phyloP scores from a whole-genome alignment of 2,113 vertebrate genomes.

The Psettodes erumei region DNA sequence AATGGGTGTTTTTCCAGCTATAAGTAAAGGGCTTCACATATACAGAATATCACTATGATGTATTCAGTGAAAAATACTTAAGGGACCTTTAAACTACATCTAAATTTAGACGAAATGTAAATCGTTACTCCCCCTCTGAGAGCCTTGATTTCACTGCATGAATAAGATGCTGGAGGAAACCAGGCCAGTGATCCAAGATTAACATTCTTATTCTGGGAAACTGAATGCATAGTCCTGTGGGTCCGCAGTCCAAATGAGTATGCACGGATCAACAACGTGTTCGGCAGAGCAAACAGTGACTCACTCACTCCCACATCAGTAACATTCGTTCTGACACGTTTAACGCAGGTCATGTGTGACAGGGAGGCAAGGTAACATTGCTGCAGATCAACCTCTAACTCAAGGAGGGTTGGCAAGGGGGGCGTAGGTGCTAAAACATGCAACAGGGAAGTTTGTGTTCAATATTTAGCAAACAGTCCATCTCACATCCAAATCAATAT shows the following conservation, averaged over 20 bases:
- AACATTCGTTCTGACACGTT: conserved; percentile 29
- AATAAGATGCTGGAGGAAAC: conserved; percentile 36
- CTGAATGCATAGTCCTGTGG: conserved; percentile 33
- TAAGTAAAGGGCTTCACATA: background rate
- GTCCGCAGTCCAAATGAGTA: conserved; percentile 34
- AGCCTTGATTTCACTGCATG: background rate
- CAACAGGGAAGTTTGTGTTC: conserved; percentile 1
- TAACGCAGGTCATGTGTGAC: conserved; percentile 9
- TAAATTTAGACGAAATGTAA: conserved; percentile 44
- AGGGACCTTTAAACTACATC: conserved; percentile 27
- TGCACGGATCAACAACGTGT: conserved; percentile 31
- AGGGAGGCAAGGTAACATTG: background rate
- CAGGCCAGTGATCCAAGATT: conserved; percentile 49
- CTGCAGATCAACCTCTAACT: conserved; percentile 26
- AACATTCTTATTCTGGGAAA: conserved; percentile 50
- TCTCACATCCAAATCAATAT: conserved; percentile 33
- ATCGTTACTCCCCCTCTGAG: background rate
- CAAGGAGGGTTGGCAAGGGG: background rate
- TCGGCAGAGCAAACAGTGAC: conserved; percentile 44
- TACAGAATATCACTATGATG: background rate
- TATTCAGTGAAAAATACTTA: conserved; percentile 13
- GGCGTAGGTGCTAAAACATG: conserved; percentile 7
- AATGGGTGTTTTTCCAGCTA: background rate
- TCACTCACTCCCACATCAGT: conserved; percentile 48
- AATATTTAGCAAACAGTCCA: conserved; percentile 30